Evolutionary conservation across 2,113 vertebrate species (phyloP).

Genomic region (Meles meles): DNA sequence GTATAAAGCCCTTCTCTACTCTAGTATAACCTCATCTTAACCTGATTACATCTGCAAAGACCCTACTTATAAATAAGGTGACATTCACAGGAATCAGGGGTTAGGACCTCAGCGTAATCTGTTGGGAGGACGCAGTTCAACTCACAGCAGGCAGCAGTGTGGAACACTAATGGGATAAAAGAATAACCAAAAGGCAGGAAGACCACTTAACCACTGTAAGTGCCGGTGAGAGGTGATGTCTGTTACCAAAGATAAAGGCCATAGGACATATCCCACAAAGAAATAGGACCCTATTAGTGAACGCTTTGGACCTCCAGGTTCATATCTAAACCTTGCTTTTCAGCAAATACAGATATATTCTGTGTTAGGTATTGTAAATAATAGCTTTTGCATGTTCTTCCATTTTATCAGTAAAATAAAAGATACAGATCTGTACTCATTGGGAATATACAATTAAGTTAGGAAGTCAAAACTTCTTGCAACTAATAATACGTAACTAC

Average conservation of each 20-base stretch:
- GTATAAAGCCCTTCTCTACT: not conserved
- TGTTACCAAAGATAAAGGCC: not conserved
- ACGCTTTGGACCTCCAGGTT: not conserved
- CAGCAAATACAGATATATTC: not conserved
- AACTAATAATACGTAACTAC: not conserved
- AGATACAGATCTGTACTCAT: not conserved
- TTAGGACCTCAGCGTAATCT: not conserved
- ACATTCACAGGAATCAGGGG: not conserved
- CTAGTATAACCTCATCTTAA: not conserved
- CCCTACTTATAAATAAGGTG: not conserved
- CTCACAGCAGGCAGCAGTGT: not conserved
- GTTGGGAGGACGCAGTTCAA: not conserved
- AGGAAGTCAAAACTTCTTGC: not conserved
- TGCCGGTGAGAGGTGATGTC: not conserved
- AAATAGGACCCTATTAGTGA: not conserved
- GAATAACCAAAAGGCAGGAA: not conserved
- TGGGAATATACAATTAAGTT: not conserved
- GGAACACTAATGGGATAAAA: not conserved
- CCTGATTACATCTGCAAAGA: not conserved
- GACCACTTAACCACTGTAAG: not conserved
- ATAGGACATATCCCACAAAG: not conserved
- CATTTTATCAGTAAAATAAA: not conserved
- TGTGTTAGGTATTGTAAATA: not conserved
- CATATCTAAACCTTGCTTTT: not conserved
- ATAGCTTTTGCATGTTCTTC: not conserved